Percentiles rank a stretch among this genome's conserved stretches.
Conservation (phyloP, 2,113 vertebrate genomes). For the Dromiciops gliroides region DNA sequence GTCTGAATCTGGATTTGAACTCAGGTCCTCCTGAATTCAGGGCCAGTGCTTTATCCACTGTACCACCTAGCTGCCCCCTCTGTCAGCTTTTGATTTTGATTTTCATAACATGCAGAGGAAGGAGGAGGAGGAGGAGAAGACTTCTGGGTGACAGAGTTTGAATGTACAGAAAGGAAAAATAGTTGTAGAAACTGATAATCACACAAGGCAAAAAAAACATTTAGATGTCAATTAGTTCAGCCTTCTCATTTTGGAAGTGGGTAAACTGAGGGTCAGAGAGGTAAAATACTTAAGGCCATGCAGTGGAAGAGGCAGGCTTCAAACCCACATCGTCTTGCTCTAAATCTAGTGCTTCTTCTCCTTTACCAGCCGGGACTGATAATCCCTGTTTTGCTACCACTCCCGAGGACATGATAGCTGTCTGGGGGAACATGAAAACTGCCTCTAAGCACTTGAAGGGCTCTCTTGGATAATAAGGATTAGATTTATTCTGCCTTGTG, state of each 20-base stretch:
- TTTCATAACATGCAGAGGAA: neutral
- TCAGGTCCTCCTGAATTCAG: too few relatives aligned
- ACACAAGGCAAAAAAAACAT: neutral
- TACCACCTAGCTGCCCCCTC: too few relatives aligned
- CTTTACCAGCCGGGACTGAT: neutral
- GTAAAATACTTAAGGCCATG: neutral
- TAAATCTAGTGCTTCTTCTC: neutral
- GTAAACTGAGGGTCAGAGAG: neutral
- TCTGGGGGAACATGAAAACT: neutral
- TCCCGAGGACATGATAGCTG: neutral
- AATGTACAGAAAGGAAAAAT: neutral
- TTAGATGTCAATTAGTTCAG: neutral
- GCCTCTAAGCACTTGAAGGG: neutral
- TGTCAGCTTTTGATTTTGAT: neutral
- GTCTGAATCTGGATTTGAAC: too few relatives aligned
- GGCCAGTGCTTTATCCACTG: too few relatives aligned
- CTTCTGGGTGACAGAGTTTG: neutral
- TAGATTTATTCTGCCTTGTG: neutral
- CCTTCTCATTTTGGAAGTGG: neutral
- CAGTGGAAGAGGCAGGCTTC: neutral
- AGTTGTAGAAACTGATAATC: neutral
- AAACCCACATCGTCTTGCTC: neutral
- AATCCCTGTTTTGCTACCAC: neutral
- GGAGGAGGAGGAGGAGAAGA: neutral
- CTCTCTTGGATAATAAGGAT: neutral